phyloP scores from a whole-genome alignment of 1,140 invertebrate species.

The Eupeodes corollae region DNA sequence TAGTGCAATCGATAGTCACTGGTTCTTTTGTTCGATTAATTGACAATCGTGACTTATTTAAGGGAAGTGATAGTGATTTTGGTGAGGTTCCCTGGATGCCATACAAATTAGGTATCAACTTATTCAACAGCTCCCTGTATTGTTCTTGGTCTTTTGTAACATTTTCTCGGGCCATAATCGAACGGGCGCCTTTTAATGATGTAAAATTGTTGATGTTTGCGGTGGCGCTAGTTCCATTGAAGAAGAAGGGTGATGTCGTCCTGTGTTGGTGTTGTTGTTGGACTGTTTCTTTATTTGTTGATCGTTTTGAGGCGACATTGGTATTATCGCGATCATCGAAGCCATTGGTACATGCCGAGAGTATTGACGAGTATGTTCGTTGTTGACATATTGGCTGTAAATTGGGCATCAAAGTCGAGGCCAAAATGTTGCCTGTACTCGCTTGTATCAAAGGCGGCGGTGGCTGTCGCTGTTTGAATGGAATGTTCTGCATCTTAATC shows the following conservation, averaged over 20 bases:
- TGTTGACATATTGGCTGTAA: conserved; percentile 1
- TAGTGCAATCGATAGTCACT: no score
- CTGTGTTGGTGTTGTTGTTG: no score
- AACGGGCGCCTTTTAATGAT: not conserved
- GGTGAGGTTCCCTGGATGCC: not conserved
- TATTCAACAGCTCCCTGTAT: conserved; percentile 7
- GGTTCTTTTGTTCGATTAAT: no score
- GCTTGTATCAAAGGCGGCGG: conserved; percentile 9
- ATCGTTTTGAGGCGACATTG: not conserved
- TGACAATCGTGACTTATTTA: no score
- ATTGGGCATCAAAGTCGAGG: conserved; percentile 3
- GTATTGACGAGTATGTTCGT: no score
- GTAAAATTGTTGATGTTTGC: no score
- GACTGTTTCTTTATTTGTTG: no score
- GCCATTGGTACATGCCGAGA: not conserved
- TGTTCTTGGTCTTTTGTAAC: conserved; percentile 6
- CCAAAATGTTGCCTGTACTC: conserved; percentile 6
- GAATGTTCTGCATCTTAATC: not conserved
- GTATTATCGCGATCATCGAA: not conserved
- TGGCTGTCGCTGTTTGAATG: not conserved
- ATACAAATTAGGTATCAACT: conserved; percentile 7
- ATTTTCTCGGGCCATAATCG: conserved; percentile 7
- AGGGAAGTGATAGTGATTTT: no score
- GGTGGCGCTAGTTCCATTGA: no score
- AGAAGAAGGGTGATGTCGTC: no score